phyloP scores from a whole-genome alignment of 2,797 vertebrate species.

The Lepidocolaptes lacrymiger region DNA sequence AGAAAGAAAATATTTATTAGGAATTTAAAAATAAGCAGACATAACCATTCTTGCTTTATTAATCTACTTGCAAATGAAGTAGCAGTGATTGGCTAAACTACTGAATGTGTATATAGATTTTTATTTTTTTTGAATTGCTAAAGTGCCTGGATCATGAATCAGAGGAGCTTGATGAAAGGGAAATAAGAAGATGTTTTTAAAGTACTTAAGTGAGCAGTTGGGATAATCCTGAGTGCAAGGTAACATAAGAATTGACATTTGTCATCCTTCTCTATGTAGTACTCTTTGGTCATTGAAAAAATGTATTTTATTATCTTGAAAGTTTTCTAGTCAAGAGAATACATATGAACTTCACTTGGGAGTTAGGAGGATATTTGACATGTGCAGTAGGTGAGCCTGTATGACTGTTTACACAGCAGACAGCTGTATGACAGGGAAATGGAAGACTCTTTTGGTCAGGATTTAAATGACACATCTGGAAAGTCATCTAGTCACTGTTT shows the following conservation, averaged over 20 bases:
- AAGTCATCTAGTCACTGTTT: neutral
- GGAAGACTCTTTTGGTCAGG: neutral
- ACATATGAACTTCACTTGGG: neutral
- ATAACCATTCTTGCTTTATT: neutral
- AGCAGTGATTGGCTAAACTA: neutral
- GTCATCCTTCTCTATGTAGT: neutral
- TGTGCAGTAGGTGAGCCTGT: neutral
- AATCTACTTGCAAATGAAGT: slow-evolving; percentile 31
- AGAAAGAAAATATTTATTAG: neutral
- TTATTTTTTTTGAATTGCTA: neutral
- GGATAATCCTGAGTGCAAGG: neutral
- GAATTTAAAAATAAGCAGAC: neutral
- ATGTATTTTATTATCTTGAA: neutral
- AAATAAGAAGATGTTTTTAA: neutral
- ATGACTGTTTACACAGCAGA: neutral
- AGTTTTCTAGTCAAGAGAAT: neutral
- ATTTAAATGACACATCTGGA: neutral
- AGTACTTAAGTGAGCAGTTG: neutral
- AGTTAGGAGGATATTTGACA: neutral
- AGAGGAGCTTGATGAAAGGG: neutral
- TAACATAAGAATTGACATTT: neutral
- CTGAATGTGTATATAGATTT: neutral
- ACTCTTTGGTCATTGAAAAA: neutral
- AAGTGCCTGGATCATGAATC: neutral
- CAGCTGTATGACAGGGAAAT: neutral